Evolutionary conservation across 2,888 invertebrate species (phyloP).

Genomic region (Tetrapedia diversipes): DNA sequence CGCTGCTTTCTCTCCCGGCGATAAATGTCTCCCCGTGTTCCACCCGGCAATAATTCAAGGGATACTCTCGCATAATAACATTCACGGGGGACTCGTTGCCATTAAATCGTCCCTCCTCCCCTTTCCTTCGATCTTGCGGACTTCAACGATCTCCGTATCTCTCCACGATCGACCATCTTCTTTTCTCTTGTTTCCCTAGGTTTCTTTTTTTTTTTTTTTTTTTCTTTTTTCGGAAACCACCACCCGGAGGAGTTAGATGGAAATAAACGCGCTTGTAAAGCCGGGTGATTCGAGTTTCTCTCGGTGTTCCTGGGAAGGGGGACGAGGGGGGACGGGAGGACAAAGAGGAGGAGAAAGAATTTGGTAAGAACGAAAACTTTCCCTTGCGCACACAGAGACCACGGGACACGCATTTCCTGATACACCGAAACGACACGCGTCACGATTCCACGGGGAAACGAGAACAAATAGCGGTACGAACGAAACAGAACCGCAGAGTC

Average conservation of each 20-base stretch:
- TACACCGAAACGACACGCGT: conserved; percentile 29
- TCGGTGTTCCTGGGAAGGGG: conserved; percentile 4
- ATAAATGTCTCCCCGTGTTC: conserved; percentile 15
- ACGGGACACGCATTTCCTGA: conserved; percentile 46
- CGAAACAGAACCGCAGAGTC: conserved; percentile 14
- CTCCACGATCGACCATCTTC: not conserved
- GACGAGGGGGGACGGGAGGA: not conserved
- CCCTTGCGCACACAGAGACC: conserved; percentile 40
- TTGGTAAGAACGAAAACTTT: conserved; percentile 61
- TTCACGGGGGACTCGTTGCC: conserved; percentile 14
- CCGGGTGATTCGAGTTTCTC: conserved; percentile 47
- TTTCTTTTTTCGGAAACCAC: not conserved
- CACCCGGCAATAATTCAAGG: conserved; percentile 12
- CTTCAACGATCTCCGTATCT: not conserved
- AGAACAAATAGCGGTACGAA: conserved; percentile 53
- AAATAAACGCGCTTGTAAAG: conserved; percentile 30
- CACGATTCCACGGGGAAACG: conserved; percentile 31
- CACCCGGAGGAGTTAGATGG: not conserved
- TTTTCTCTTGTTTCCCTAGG: not conserved
- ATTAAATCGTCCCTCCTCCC: not conserved
- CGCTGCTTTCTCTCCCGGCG: conserved; percentile 10
- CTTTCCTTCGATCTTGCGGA: not conserved
- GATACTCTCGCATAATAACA: conserved; percentile 22
- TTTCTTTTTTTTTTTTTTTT: not conserved
- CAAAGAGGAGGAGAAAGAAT: conserved; percentile 44